Conservation (phyloP, 2,888 invertebrate genomes). For the Hypomecis atomaria region DNA sequence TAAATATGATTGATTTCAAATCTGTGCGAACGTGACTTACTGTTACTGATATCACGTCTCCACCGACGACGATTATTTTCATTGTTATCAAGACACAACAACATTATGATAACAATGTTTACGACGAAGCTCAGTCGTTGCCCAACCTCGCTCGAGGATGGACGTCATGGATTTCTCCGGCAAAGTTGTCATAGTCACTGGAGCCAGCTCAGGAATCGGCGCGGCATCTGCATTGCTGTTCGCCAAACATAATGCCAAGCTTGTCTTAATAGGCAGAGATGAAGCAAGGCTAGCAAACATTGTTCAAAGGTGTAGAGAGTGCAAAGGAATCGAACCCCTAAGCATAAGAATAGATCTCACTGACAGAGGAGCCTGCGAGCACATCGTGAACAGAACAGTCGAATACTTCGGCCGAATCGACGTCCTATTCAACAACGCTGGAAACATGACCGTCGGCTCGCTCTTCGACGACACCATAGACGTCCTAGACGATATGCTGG, state of each 20-base stretch:
- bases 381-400: slow-evolving; percentile 87
- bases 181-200: slow-evolving; percentile 68
- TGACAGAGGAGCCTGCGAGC: slow-evolving; percentile 85
- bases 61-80: neutral
- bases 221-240: slow-evolving; percentile 63
- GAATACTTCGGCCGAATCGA: slow-evolving; percentile 87
- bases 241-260: slow-evolving; percentile 58
- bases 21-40: neutral
- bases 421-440: slow-evolving; percentile 93
- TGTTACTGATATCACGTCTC: neutral
- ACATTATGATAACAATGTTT: slow-evolving; percentile 8
- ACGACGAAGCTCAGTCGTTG: slow-evolving; percentile 4
- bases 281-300: slow-evolving; percentile 55
- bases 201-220: slow-evolving; percentile 69
- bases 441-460: slow-evolving; percentile 87
- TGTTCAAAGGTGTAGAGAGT: slow-evolving; percentile 50
- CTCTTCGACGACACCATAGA: slow-evolving; percentile 91
- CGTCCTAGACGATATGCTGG: slow-evolving; percentile 92
- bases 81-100: slow-evolving; percentile 13
- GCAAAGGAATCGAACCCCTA: slow-evolving; percentile 48
- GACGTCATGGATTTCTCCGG: slow-evolving; percentile 60
- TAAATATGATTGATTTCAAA: neutral
- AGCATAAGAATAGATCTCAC: slow-evolving; percentile 85
- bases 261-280: slow-evolving; percentile 64
- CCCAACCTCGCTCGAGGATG: neutral